Percentiles rank a stretch among this genome's conserved stretches.
Evolutionary conservation across 2,113 vertebrate genomes (phyloP).

Genomic region (Brienomyrus longianalis): DNA sequence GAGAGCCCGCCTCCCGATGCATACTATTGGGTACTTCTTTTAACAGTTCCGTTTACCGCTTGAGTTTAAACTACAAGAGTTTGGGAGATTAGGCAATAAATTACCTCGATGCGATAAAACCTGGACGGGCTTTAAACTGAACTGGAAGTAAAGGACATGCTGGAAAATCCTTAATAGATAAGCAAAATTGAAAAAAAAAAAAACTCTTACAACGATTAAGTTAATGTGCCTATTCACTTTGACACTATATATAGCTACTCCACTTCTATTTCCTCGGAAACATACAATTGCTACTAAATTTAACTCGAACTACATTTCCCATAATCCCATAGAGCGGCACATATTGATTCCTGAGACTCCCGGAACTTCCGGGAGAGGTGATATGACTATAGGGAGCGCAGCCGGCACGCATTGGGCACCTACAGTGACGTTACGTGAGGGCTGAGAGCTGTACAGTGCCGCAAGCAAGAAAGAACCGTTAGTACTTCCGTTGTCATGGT

Average conservation of each 20-base stretch:
- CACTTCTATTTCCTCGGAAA: not conserved
- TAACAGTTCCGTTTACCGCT: not conserved
- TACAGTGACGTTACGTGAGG: too few relatives aligned
- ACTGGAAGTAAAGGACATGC: not conserved
- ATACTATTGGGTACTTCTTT: conserved; percentile 6
- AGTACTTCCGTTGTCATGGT: too few relatives aligned
- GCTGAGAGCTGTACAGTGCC: too few relatives aligned
- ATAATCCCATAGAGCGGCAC: too few relatives aligned
- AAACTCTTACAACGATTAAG: not conserved
- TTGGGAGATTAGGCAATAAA: not conserved
- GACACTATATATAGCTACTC: not conserved
- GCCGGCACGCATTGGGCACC: too few relatives aligned
- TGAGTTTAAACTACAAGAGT: not conserved
- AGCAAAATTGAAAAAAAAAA: not conserved
- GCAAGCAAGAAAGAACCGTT: too few relatives aligned
- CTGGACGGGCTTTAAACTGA: not conserved
- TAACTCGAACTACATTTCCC: too few relatives aligned
- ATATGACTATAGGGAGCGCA: too few relatives aligned
- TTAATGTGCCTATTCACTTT: not conserved
- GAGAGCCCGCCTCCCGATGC: conserved; percentile 26
- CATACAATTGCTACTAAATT: not conserved
- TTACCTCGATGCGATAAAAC: not conserved
- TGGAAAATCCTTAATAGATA: not conserved
- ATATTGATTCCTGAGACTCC: too few relatives aligned
- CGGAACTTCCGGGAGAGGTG: too few relatives aligned